These are phyloP conservation scores for Vidua chalybeata DNA, from an alignment of 2,113 vertebrate species.

Conservation along the genomic window DNA sequence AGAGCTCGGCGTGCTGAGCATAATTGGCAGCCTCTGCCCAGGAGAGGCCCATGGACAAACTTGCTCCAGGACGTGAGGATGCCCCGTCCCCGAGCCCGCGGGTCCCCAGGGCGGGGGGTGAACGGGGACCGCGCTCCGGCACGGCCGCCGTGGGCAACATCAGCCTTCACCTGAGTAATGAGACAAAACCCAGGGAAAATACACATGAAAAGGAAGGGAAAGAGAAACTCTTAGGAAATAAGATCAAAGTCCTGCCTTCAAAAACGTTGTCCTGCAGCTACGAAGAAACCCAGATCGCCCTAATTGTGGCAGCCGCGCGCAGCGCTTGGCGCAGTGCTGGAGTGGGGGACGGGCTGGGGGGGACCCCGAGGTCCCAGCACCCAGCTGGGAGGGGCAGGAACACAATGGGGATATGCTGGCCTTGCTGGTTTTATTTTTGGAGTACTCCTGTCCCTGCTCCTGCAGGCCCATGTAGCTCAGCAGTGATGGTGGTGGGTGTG, in stretches of 20 bases:
- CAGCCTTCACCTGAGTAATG: conserved; percentile 54
- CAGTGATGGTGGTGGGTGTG: not conserved
- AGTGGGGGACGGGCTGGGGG: not conserved
- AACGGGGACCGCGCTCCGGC: not conserved
- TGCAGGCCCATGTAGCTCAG: not conserved
- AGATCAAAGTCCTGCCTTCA: conserved; percentile 56
- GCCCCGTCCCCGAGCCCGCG: not conserved
- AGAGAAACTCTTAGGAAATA: conserved; percentile 38
- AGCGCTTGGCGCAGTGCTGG: accelerated
- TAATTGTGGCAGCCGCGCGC: not conserved
- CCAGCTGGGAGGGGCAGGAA: not conserved
- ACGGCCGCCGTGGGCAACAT: not conserved
- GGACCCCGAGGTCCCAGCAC: not conserved
- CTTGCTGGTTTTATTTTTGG: not conserved
- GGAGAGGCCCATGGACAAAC: not conserved
- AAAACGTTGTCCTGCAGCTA: conserved; percentile 49
- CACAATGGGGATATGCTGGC: not conserved
- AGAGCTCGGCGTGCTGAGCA: not conserved
- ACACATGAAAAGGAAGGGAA: conserved; percentile 10
- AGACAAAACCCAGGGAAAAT: conserved; percentile 15
- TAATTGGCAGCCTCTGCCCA: conserved; percentile 57
- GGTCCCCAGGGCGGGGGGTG: accelerated
- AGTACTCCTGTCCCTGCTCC: not conserved
- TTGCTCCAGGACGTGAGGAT: not conserved
- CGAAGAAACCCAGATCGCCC: not conserved